Evolutionary conservation across 2,797 vertebrate genomes (phyloP).

Genomic region (Gobio occitaniae): DNA sequence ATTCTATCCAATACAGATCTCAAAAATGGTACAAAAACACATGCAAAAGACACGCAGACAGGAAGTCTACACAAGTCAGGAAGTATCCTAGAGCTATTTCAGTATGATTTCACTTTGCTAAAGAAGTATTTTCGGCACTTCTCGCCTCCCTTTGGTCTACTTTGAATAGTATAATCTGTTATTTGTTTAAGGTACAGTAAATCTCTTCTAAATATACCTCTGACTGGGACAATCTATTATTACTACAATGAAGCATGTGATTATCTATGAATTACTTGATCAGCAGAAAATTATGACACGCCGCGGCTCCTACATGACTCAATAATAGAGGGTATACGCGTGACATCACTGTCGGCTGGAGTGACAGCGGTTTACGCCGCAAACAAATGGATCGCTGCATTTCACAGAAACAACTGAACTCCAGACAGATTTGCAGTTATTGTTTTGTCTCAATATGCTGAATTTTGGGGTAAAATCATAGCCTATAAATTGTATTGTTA

Average conservation of each 20-base stretch:
- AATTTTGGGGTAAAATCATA: too few relatives aligned
- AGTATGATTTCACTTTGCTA: too few relatives aligned
- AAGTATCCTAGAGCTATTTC: background rate
- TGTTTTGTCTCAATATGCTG: too few relatives aligned
- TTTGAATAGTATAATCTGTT: background rate
- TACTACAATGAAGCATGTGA: background rate
- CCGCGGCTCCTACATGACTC: background rate
- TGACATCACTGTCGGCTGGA: too few relatives aligned
- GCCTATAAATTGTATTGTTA: too few relatives aligned
- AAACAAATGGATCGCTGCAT: too few relatives aligned
- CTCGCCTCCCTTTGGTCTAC: background rate
- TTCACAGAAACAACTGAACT: too few relatives aligned
- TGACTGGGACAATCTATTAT: background rate
- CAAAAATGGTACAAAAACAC: background rate
- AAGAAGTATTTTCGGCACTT: background rate
- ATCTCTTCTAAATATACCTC: background rate
- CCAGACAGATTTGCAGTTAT: too few relatives aligned
- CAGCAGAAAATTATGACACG: background rate
- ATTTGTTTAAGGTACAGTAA: too few relatives aligned
- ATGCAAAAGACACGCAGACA: background rate
- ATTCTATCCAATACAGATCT: slow-evolving; percentile 1
- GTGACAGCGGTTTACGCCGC: too few relatives aligned
- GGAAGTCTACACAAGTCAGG: background rate
- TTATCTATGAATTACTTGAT: background rate
- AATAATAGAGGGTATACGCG: background rate